Conservation (phyloP, 1,140 invertebrate species). For the Drosophila parabipectinata region DNA sequence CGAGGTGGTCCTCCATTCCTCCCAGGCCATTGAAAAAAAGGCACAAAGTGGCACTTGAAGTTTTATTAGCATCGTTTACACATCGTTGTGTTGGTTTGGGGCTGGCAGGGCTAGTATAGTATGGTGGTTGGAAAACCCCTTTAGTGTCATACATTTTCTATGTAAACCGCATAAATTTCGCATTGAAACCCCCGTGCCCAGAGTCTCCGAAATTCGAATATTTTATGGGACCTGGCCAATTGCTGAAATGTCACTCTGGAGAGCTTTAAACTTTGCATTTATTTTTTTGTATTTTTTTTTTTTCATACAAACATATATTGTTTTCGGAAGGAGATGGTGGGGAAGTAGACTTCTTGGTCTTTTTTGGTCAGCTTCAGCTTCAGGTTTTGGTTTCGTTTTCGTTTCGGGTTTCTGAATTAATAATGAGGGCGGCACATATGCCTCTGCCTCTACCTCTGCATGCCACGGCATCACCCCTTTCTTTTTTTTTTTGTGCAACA, state of each 20-base stretch:
- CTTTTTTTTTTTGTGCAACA: conserved; percentile 19
- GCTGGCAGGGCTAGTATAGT: neutral
- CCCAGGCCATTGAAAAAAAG: conserved; percentile 59
- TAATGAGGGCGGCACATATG: conserved; percentile 75
- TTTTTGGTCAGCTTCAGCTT: conserved; percentile 30
- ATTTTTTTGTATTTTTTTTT: conserved; percentile 25
- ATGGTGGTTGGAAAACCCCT: conserved; percentile 35
- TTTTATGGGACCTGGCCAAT: conserved; percentile 82
- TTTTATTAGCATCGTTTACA: conserved; percentile 78
- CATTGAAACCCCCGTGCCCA: conserved; percentile 33
- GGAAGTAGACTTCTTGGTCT: conserved; percentile 3
- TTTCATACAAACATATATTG: neutral
- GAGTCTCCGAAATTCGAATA: conserved; percentile 16
- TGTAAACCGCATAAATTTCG: conserved; percentile 79
- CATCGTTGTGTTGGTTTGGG: conserved; percentile 11
- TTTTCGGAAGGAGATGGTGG: neutral
- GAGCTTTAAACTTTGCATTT: conserved; percentile 66
- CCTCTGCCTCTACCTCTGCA: conserved; percentile 6
- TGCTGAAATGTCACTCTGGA: conserved; percentile 82
- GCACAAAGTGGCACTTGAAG: conserved; percentile 74
- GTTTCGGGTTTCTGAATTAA: conserved; percentile 66
- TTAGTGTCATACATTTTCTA: conserved; percentile 74
- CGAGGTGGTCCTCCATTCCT: conserved; percentile 1
- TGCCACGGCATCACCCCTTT: neutral
- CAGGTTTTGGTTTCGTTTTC: conserved; percentile 43